Conservation (phyloP, 2,113 vertebrate species). For the Sapayoa aenigma region DNA sequence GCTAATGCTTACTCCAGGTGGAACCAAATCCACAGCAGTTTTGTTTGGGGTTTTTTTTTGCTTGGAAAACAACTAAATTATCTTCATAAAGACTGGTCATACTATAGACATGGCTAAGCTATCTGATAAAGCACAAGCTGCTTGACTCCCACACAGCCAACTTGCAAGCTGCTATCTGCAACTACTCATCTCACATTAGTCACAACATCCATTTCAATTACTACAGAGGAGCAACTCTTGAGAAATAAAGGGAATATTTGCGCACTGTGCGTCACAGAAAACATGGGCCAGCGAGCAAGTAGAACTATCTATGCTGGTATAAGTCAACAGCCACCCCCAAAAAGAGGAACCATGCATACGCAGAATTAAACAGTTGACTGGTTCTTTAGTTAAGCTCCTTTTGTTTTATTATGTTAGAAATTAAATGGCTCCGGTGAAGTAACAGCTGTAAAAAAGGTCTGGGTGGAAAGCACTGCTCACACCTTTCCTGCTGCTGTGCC, state of each 20-base stretch:
- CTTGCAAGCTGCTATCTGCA: background rate
- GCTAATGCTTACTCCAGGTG: background rate
- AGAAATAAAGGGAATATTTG: background rate
- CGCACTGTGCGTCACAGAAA: background rate
- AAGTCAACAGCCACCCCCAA: background rate
- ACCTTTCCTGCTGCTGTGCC: background rate
- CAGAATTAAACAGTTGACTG: background rate
- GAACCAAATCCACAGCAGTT: background rate
- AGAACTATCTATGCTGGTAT: background rate
- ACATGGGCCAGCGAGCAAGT: background rate
- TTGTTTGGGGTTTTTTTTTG: background rate
- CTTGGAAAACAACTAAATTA: background rate
- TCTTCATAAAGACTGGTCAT: too few relatives aligned
- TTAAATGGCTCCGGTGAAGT: background rate
- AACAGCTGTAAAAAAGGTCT: constrained; percentile 8
- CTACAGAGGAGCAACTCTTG: background rate
- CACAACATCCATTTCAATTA: background rate
- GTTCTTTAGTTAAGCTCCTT: background rate
- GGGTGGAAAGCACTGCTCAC: background rate
- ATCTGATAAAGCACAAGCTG: background rate
- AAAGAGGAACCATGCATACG: background rate
- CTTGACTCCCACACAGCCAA: background rate
- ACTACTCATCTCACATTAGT: background rate
- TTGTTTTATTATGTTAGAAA: background rate
- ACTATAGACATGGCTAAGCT: background rate